Evolutionary conservation across 2,797 vertebrate species (phyloP).

Genomic region (Podargus strigoides): DNA sequence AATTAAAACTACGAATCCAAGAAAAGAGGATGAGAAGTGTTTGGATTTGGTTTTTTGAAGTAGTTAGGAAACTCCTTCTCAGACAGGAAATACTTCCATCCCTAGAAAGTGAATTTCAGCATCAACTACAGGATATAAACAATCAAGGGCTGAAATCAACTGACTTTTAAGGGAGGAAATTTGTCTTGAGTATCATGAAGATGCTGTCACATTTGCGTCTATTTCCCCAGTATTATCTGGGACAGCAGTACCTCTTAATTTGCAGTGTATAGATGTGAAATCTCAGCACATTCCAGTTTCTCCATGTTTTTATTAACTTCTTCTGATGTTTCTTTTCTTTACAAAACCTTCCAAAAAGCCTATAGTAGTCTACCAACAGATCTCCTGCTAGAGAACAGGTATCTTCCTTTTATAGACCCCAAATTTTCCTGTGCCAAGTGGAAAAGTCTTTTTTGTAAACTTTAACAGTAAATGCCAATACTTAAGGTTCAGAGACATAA

Average conservation of each 20-base stretch:
- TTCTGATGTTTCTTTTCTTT: not conserved
- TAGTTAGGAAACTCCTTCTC: not conserved
- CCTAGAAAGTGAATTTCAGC: not conserved
- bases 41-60: not conserved
- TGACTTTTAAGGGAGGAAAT: not conserved
- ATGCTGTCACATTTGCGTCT: not conserved
- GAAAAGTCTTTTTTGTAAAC: not conserved
- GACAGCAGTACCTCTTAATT: not conserved
- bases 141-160: not conserved
- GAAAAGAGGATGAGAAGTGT: not conserved
- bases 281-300: not conserved
- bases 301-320: not conserved
- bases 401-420: not conserved
- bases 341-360: not conserved
- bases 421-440: not conserved
- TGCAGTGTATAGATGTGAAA: not conserved
- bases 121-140: not conserved
- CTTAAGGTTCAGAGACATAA: not conserved
- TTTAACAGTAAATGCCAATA: not conserved
- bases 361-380: not conserved
- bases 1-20: not conserved
- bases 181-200: not conserved
- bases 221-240: not conserved
- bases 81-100: not conserved
- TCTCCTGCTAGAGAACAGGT: no score